These are phyloP conservation scores for Ephialtes manifestator DNA, from an alignment of 2,888 invertebrate species.

Conservation along the genomic window DNA sequence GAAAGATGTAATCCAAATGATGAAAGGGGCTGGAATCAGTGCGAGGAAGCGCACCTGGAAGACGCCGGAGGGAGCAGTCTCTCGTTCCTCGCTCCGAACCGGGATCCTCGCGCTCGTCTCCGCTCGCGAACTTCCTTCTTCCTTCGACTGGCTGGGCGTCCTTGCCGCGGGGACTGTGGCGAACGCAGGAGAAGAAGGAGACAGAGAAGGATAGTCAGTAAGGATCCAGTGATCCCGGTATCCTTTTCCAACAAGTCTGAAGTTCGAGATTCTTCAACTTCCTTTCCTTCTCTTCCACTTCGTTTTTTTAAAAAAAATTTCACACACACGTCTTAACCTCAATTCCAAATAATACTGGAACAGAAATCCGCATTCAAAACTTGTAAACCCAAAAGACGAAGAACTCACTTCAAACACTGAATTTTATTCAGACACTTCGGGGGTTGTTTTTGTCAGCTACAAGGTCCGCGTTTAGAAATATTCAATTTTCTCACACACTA, in stretches of 20 bases:
- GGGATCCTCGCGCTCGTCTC: conserved; percentile 59
- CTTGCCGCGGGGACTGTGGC: conserved; percentile 74
- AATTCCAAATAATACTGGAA: neutral
- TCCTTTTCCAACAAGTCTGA: conserved; percentile 3
- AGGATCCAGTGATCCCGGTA: conserved; percentile 52
- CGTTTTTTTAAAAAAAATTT: no score
- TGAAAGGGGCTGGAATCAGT: conserved; percentile 43
- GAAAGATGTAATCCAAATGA: conserved; percentile 39
- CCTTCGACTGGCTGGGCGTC: conserved; percentile 64
- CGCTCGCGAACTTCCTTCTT: conserved; percentile 61
- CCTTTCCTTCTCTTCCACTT: conserved; percentile 9
- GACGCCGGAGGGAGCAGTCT: conserved; percentile 53
- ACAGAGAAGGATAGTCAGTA: conserved; percentile 40
- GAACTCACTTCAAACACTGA: neutral
- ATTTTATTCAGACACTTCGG: neutral
- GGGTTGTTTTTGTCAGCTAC: neutral
- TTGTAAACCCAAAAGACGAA: neutral
- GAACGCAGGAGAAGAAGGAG: conserved; percentile 49
- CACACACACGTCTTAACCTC: neutral
- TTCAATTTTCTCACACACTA: neutral
- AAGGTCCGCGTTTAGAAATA: neutral
- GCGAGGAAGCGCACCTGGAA: conserved; percentile 42
- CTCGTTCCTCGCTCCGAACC: conserved; percentile 56
- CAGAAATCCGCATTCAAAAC: neutral
- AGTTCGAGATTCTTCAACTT: conserved; percentile 10